Percentiles rank a stretch among this genome's conserved stretches.
Conservation (phyloP, 1,140 invertebrate species). For the Phthorimaea operculella region DNA sequence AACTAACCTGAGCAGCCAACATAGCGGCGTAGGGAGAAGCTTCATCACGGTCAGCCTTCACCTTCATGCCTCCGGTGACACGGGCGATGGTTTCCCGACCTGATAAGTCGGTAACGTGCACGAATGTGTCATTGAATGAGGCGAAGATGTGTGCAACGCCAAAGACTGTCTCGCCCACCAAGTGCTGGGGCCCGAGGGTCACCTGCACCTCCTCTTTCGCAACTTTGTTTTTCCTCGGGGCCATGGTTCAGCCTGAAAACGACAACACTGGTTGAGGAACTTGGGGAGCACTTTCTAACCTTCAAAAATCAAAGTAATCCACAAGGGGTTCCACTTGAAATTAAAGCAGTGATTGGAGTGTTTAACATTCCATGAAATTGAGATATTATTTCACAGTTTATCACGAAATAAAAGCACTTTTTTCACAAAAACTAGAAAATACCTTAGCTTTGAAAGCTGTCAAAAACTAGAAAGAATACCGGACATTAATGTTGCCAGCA, state of each 20-base stretch:
- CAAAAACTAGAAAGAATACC: conserved; percentile 54
- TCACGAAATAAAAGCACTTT: conserved; percentile 13
- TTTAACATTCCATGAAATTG: conserved; percentile 4
- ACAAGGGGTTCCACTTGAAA: conserved; percentile 16
- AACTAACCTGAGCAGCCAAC: conserved; percentile 95
- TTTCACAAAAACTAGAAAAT: conserved; percentile 30
- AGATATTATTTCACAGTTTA: conserved; percentile 7
- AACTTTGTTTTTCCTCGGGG: conserved; percentile 96
- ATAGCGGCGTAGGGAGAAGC: conserved; percentile 99
- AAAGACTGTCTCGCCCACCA: conserved; percentile 97
- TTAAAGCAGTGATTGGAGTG: conserved; percentile 4
- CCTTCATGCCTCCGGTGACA: conserved; percentile 99
- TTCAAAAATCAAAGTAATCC: conserved; percentile 53
- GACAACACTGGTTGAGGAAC: conserved; percentile 47
- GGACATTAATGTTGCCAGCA: background rate
- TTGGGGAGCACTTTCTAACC: conserved; percentile 45
- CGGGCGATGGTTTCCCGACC: conserved; percentile 98
- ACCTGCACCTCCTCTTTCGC: conserved; percentile 97
- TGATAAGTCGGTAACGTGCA: conserved; percentile 99
- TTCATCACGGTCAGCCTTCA: conserved; percentile 99
- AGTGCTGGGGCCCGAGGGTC: conserved; percentile 95
- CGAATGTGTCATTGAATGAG: conserved; percentile 99
- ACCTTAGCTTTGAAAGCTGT: conserved; percentile 62
- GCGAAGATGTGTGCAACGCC: conserved; percentile 99
- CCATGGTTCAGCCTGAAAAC: conserved; percentile 78